phyloP scores from a whole-genome alignment of 2,797 vertebrate genomes.

The Columba guinea region DNA sequence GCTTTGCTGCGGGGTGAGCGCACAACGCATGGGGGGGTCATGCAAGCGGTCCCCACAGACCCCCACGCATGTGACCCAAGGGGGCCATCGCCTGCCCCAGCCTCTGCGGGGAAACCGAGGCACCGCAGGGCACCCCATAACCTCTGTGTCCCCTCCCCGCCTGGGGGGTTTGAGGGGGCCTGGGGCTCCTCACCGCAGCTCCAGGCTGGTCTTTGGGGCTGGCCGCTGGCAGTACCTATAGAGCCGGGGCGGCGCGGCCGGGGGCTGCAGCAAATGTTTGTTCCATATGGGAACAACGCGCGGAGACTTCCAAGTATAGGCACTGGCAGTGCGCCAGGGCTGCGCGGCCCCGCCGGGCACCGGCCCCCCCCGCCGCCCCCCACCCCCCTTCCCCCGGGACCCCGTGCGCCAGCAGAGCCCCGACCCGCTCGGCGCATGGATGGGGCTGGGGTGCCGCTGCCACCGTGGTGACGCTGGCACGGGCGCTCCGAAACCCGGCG shows the following conservation, averaged over 20 bases:
- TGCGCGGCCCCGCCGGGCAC: slow-evolving; percentile 28
- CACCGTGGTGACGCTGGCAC: rapidly evolving
- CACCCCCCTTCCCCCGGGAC: background rate
- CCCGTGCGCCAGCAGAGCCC: background rate
- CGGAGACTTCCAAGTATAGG: slow-evolving; percentile 69
- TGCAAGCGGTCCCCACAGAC: background rate
- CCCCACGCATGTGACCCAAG: no score
- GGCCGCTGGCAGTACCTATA: background rate
- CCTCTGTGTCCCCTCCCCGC: background rate
- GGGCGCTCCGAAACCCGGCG: rapidly evolving
- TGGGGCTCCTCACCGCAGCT: background rate
- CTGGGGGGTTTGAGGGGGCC: background rate
- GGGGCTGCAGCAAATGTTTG: slow-evolving; percentile 60
- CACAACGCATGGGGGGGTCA: rapidly evolving
- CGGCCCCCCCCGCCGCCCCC: background rate
- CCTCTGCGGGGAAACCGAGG: background rate
- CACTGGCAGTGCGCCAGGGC: slow-evolving; percentile 57
- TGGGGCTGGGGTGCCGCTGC: background rate
- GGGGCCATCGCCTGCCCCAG: background rate
- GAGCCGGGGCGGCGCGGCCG: slow-evolving; percentile 5
- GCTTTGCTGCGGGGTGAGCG: background rate
- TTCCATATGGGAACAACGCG: slow-evolving; percentile 57
- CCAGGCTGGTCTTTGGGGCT: background rate
- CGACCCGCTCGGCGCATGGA: background rate
- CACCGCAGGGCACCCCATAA: background rate